Evolutionary conservation across 2,888 invertebrate genomes (phyloP).

Genomic region (Leucophenga montana): DNA sequence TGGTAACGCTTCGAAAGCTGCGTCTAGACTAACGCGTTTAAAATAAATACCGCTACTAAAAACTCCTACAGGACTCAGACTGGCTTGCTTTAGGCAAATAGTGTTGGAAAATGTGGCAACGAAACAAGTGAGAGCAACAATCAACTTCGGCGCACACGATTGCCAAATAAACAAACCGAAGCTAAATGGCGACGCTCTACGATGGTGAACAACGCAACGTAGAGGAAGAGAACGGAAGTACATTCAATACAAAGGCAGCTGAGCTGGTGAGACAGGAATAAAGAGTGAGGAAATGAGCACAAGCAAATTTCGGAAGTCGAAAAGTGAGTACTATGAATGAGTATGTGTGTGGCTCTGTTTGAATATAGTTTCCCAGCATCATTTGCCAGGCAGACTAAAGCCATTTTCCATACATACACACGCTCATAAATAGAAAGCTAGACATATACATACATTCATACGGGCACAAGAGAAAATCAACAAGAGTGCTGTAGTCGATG

Average conservation of each 20-base stretch:
- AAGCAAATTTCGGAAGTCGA: too few relatives aligned
- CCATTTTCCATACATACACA: conserved; percentile 51
- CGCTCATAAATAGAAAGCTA: conserved; percentile 18
- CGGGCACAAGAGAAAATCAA: too few relatives aligned
- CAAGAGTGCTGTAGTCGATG: too few relatives aligned
- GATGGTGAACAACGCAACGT: background rate
- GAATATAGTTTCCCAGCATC: conserved; percentile 13
- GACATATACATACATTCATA: background rate
- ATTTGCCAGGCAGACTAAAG: conserved; percentile 30
- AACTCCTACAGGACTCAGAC: conserved; percentile 24
- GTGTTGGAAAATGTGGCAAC: conserved; percentile 11
- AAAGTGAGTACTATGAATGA: conserved; percentile 6
- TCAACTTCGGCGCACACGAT: conserved; percentile 41
- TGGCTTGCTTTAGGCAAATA: background rate
- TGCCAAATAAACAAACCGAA: conserved; percentile 60
- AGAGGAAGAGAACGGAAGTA: background rate
- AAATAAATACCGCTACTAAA: conserved; percentile 34
- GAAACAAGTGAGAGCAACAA: conserved; percentile 8
- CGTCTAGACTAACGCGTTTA: conserved; percentile 36
- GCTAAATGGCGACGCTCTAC: background rate
- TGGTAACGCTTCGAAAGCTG: conserved; percentile 17
- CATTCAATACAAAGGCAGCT: background rate
- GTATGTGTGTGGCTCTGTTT: conserved; percentile 23
- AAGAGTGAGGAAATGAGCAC: too few relatives aligned
- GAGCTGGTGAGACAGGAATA: too few relatives aligned